Percentiles rank a stretch among this genome's conserved stretches.
Evolutionary conservation across 92 coral and sea anemone species (phyloP).

Genomic region (Phenganax marumi): DNA sequence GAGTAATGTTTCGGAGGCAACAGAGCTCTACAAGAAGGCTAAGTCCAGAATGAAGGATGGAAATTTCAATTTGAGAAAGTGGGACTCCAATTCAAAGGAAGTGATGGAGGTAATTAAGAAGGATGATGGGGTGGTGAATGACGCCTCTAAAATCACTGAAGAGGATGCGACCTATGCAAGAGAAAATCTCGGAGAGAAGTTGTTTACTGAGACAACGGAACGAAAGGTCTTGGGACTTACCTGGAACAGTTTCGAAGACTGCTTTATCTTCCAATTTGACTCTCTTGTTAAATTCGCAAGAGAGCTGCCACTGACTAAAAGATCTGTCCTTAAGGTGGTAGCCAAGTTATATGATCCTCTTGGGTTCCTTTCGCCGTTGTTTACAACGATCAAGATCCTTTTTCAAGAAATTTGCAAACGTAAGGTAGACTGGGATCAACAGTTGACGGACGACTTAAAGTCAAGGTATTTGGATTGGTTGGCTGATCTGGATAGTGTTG

Average conservation of each 20-base stretch:
- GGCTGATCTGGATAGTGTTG: too few species aligned
- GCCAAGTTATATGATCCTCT: conserved; percentile 49
- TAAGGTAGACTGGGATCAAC: conserved; percentile 42
- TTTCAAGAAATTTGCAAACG: conserved; percentile 47
- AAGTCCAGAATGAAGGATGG: too few species aligned
- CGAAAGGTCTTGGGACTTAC: not conserved
- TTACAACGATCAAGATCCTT: conserved; percentile 25
- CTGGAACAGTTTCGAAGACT: conserved; percentile 17
- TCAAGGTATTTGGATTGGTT: not conserved
- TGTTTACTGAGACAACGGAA: not conserved
- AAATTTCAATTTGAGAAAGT: too few species aligned
- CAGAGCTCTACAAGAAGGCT: too few species aligned
- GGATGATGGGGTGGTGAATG: too few species aligned
- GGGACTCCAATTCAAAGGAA: too few species aligned
- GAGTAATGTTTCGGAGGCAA: too few species aligned
- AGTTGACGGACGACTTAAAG: conserved; percentile 11
- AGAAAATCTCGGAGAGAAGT: too few species aligned
- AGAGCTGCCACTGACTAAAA: conserved; percentile 11
- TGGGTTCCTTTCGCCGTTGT: conserved; percentile 28
- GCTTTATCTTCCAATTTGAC: conserved; percentile 12
- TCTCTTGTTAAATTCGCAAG: not conserved
- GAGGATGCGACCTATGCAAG: too few species aligned
- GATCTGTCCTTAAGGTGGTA: conserved; percentile 17
- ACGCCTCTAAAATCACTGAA: too few species aligned
- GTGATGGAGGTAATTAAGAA: too few species aligned